Base-by-base conservation (phyloP, 64 coral and sea anemone species). In the Acropora tenuis region DNA sequence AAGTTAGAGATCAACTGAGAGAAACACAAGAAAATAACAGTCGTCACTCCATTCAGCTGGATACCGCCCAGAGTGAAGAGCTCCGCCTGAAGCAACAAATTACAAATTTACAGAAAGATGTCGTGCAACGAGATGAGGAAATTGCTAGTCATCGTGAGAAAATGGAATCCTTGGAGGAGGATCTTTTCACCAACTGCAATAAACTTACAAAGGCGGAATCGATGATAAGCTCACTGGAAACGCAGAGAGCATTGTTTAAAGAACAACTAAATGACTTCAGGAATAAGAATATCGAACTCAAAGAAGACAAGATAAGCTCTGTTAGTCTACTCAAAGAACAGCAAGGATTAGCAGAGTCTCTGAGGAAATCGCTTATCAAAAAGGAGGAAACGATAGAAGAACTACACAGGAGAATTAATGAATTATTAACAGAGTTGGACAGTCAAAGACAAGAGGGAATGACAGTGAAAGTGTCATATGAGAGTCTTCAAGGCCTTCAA, bases 401-500 rank as follows among this genome's bases (percentile, higher is more conserved):
- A 47, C 79, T 91, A 47, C 80, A 91, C 17, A 78, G 81, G 77
- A 90, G 69, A 53, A 91, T 84, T 4, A 88, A 41, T 67, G 76
- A 91, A 82, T 82, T 97, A 16, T 83, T 94, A 78, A 72, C 79
- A 19, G 95, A 97, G 77, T 71, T 97, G 44, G 95, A 97, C 58
- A 75, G 55, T 65, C 76, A 94, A 7, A 90, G 90, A 46, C 91
- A 91, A 68, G 89, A 97, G 41, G 77, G 90, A 55, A 89, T 97
- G 89, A 91, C 47, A 5, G 73, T 97, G 50, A 86, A 94, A 58
- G 88, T 91, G 12, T 88, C 88, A 1, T 78, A 48, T 78, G 84
- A 94, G 20, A 69, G 63, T 84, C 76, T 82, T 20, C 52, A 82
- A 84, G 82, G 30, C 8, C 88, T 65, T 46, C 93, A 94, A 30